Evolutionary conservation across 2,113 vertebrate genomes (phyloP).

Genomic region (Rana temporaria): DNA sequence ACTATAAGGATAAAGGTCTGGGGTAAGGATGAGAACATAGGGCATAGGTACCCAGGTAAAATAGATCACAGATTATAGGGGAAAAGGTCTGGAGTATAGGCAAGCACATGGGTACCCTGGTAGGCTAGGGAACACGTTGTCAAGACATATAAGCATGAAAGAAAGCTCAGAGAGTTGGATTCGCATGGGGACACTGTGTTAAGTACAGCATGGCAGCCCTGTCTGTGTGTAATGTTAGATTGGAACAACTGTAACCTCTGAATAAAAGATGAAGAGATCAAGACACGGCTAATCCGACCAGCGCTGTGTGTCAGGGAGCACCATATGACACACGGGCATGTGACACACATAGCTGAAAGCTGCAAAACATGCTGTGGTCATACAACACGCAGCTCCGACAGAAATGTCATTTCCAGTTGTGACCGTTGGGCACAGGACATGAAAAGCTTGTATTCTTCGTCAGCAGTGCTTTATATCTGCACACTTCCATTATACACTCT

Average conservation of each 20-base stretch:
- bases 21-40: too few species aligned
- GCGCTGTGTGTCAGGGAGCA: conserved; percentile 27
- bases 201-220: conserved; percentile 49
- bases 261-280: conserved; percentile 57
- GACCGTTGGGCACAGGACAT: neutral
- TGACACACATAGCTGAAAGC: neutral
- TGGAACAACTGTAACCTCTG: conserved; percentile 52
- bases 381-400: conserved; percentile 1
- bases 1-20: neutral
- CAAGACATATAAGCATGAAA: too few species aligned
- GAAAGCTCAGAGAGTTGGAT: neutral
- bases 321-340: conserved; percentile 6
- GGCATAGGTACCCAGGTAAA: neutral
- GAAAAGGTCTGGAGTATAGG: neutral
- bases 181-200: conserved; percentile 38
- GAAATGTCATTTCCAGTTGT: neutral
- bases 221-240: conserved; percentile 55
- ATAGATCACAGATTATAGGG: neutral
- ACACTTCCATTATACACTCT: too few species aligned
- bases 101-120: neutral
- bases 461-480: too few species aligned
- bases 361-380: neutral
- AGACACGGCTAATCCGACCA: conserved; percentile 50
- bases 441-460: too few species aligned
- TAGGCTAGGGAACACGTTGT: neutral